These are phyloP conservation scores for Netelia fuscicornis DNA, from an alignment of 2,888 invertebrate genomes.

Conservation along the genomic window DNA sequence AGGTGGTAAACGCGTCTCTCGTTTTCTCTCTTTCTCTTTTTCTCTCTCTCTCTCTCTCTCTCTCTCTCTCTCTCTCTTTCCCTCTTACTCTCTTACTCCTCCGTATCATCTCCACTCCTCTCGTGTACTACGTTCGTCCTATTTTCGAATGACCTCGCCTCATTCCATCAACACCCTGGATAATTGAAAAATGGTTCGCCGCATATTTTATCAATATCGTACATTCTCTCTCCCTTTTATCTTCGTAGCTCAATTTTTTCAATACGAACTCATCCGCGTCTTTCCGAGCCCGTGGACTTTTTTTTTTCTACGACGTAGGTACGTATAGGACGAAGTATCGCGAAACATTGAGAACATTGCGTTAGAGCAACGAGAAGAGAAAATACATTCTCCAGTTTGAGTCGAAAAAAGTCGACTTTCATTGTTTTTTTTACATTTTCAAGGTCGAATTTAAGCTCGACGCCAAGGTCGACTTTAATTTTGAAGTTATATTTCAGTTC, in stretches of 20 bases:
- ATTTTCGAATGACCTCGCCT: constrained; percentile 47
- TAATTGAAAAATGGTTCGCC: constrained; percentile 45
- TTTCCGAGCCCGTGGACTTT: background rate
- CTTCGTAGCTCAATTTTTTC: background rate
- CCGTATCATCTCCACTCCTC: constrained; percentile 11
- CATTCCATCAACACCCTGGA: constrained; percentile 34
- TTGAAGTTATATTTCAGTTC: no score
- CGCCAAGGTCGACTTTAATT: no score
- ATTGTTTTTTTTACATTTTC: no score
- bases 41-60: background rate
- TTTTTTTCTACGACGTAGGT: background rate
- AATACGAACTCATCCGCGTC: background rate
- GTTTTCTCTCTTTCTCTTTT: background rate
- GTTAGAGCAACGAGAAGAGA: no score
- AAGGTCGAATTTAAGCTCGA: no score
- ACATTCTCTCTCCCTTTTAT: background rate
- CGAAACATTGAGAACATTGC: no score
- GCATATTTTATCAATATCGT: constrained; percentile 14
- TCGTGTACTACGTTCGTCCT: constrained; percentile 21
- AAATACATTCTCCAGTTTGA: no score
- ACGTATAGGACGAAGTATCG: background rate
- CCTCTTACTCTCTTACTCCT: background rate
- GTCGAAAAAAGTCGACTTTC: no score
- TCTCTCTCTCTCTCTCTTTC: background rate
- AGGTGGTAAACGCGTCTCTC: background rate